Conservation (phyloP, 2,113 vertebrate species). For the Urocynchramus pylzowi region DNA sequence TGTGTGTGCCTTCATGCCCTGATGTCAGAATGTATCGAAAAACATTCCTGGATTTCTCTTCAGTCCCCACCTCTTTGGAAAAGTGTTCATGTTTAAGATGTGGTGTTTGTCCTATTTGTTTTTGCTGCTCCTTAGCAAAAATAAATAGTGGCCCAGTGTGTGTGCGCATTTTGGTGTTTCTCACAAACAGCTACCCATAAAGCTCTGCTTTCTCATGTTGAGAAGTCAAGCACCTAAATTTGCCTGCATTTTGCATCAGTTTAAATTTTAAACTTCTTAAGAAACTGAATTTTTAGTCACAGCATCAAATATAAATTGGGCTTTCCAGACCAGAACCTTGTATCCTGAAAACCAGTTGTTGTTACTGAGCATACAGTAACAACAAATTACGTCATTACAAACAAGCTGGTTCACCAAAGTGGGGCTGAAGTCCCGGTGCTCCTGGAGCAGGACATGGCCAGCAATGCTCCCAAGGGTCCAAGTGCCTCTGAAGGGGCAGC, state of each 20-base stretch:
- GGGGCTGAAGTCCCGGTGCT: not conserved
- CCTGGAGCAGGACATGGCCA: not conserved
- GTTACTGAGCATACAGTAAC: not conserved
- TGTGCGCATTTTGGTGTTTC: conserved; percentile 38
- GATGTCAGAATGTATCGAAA: conserved; percentile 52
- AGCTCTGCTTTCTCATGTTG: conserved; percentile 45
- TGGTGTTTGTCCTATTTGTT: conserved; percentile 62
- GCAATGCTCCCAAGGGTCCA: not conserved
- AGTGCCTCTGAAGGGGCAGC: not conserved
- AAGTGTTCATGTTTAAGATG: conserved; percentile 55
- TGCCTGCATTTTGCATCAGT: not conserved
- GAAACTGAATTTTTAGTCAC: not conserved
- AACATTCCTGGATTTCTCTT: conserved; percentile 47
- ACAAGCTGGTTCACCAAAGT: not conserved
- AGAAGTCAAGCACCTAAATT: conserved; percentile 42
- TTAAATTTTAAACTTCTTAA: not conserved
- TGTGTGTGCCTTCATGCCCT: conserved; percentile 73
- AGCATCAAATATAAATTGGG: not conserved
- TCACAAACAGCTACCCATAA: conserved; percentile 44
- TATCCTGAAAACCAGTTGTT: not conserved
- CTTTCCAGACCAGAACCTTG: not conserved
- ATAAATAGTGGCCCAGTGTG: conserved; percentile 26
- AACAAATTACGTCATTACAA: not conserved
- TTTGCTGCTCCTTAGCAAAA: conserved; percentile 45
- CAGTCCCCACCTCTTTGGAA: conserved; percentile 17